Evolutionary conservation across 2,797 vertebrate species (phyloP), one percentile per base, ranked within the genome.

Genomic region (Myripristis jacobus): DNA sequence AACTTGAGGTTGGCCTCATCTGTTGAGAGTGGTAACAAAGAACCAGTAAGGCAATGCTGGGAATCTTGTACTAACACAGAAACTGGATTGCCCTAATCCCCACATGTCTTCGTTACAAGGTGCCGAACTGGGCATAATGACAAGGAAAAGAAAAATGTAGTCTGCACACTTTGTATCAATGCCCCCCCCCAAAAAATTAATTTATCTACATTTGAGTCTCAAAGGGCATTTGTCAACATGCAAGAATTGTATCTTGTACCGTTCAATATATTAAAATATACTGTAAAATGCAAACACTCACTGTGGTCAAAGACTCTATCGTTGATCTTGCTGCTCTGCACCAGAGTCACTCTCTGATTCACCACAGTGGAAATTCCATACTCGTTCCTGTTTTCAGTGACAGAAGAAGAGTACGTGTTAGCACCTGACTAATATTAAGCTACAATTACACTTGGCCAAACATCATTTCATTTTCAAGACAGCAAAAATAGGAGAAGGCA

Each of bases 281-380:
- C 51, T 66, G 11, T 43, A 24, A 5, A 66, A 27, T 0, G 0
- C 0, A 50, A 79, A 72, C 19, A 73, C 91, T 88, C 88, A 99
- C 97, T 91, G 89, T 64, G 73, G 59, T 93, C 82, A 88, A 97
- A 97, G 86, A 95, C 86, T 88, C 94, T 95, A 85, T 90, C 96
- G n/a, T 96, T 99, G 84, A 94, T 96, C 87, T 94, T 96, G 34
- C 80, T 72, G 0, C 82, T 92, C 2, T 94, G 94, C 83, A 92
- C 93, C 66, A 97, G 93, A 71, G 89, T 96, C 81, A 98, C 50
- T 36, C 94, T 95, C 92, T 98, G 97, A 66, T 93, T 97, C 63
- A 98, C 92, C 38, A 92, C 68, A 0, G 93, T 88, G 78, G 93
- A 94, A 77, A 97, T 91, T 16, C 94, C 96, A 55, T 95, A 94